Percentiles rank a stretch among this genome's conserved stretches.
Conservation (phyloP, 1,140 invertebrate species). For the Vanessa tameamea region DNA sequence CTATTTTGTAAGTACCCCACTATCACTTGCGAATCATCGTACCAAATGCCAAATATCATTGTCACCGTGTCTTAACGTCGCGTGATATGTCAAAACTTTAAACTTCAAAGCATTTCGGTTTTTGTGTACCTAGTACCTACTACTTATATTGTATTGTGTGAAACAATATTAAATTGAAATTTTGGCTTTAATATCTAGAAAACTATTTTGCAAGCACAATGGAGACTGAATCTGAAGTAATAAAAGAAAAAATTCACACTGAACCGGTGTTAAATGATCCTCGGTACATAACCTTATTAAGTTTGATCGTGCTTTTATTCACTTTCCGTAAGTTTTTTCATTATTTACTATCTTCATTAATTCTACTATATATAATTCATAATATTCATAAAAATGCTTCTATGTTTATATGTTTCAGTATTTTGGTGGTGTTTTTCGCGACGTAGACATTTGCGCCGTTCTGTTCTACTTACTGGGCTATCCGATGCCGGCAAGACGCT, state of each 20-base stretch:
- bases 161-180: not conserved
- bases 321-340: constrained; percentile 59
- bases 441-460: constrained; percentile 80
- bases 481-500: constrained; percentile 94
- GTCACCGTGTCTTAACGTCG: constrained; percentile 1
- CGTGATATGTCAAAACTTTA: constrained; percentile 5
- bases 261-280: constrained; percentile 69
- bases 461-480: constrained; percentile 89
- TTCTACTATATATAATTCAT: not conserved
- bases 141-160: not conserved
- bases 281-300: constrained; percentile 73
- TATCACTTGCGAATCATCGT: too few relatives aligned
- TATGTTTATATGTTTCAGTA: constrained; percentile 66
- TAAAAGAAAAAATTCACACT: constrained; percentile 75
- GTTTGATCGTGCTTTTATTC: constrained; percentile 64
- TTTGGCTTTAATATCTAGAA: not conserved
- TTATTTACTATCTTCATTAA: constrained; percentile 39
- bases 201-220: constrained; percentile 24
- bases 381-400: not conserved
- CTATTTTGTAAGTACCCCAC: too few relatives aligned
- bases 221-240: constrained; percentile 66
- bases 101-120: not conserved
- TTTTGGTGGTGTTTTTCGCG: constrained; percentile 82
- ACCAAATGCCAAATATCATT: not conserved
- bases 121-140: too few relatives aligned